Evolutionary conservation across 2,797 vertebrate genomes (phyloP).

Genomic region (Sebastes cheni): DNA sequence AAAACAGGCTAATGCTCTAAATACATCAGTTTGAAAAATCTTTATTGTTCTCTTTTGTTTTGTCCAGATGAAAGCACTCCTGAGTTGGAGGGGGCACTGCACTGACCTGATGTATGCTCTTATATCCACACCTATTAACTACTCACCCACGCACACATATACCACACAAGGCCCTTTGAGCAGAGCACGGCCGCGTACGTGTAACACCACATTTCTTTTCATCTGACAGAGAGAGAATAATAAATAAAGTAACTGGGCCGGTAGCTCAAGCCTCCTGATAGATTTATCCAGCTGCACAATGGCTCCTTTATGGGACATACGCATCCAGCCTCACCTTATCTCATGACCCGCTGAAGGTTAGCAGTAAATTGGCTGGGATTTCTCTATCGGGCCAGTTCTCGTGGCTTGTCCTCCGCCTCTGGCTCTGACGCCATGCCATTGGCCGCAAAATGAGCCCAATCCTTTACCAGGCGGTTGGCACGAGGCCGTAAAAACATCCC

Average conservation of each 20-base stretch:
- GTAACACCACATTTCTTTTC: constrained; percentile 53
- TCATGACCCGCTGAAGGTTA: constrained; percentile 48
- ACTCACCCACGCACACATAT: background rate
- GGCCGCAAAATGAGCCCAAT: constrained; percentile 54
- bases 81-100: background rate
- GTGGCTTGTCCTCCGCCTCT: constrained; percentile 14
- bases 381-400: constrained; percentile 30
- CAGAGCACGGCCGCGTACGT: background rate
- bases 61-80: constrained; percentile 6
- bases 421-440: constrained; percentile 21
- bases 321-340: constrained; percentile 62
- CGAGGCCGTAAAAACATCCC: constrained; percentile 54
- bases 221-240: constrained; percentile 53
- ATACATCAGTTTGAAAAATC: background rate
- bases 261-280: constrained; percentile 48
- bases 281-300: constrained; percentile 64
- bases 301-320: constrained; percentile 57
- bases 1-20: background rate
- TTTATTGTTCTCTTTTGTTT: background rate
- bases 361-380: constrained; percentile 66
- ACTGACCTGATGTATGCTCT: background rate
- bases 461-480: constrained; percentile 47
- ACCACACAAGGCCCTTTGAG: background rate
- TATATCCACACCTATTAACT: background rate
- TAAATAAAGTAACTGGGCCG: constrained; percentile 56